phyloP scores from a whole-genome alignment of 2,797 vertebrate species.

The Cyclopterus lumpus region DNA sequence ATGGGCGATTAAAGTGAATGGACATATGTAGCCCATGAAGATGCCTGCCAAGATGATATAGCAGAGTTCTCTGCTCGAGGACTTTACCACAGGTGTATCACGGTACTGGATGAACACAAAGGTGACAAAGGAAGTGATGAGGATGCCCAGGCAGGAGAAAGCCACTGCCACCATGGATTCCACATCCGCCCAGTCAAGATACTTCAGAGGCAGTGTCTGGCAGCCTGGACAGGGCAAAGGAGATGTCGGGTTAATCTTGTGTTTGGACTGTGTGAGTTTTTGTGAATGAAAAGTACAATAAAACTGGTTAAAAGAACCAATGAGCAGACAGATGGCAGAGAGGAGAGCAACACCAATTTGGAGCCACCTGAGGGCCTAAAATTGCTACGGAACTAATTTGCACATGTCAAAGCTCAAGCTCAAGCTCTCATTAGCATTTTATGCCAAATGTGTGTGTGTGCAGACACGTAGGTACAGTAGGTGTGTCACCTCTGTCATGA shows the following conservation, averaged over 20 bases:
- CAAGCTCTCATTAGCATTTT: constrained; percentile 27
- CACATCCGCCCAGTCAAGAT: constrained; percentile 95
- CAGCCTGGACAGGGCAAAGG: constrained; percentile 84
- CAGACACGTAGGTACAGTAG: constrained; percentile 13
- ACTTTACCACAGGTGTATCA: constrained; percentile 98
- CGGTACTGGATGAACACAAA: constrained; percentile 98
- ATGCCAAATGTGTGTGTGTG: constrained; percentile 28
- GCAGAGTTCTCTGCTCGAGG: constrained; percentile 97
- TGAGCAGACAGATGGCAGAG: neutral
- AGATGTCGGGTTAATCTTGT: constrained; percentile 10
- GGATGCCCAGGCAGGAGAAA: constrained; percentile 96
- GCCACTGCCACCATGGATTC: constrained; percentile 96
- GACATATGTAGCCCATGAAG: constrained; percentile 97
- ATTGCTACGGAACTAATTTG: constrained; percentile 43
- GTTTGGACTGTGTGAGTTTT: neutral
- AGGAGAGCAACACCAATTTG: constrained; percentile 8
- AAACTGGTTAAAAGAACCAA: neutral
- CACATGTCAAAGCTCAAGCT: constrained; percentile 52
- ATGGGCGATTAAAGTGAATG: constrained; percentile 95
- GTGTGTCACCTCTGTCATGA: constrained; percentile 44
- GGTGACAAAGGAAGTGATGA: constrained; percentile 97
- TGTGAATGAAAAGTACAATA: constrained; percentile 5
- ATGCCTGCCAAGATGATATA: constrained; percentile 98
- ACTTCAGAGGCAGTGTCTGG: constrained; percentile 90
- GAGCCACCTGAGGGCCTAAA: constrained; percentile 31